phyloP scores from a whole-genome alignment of 2,113 vertebrate species.

The Odocoileus hemionus region DNA sequence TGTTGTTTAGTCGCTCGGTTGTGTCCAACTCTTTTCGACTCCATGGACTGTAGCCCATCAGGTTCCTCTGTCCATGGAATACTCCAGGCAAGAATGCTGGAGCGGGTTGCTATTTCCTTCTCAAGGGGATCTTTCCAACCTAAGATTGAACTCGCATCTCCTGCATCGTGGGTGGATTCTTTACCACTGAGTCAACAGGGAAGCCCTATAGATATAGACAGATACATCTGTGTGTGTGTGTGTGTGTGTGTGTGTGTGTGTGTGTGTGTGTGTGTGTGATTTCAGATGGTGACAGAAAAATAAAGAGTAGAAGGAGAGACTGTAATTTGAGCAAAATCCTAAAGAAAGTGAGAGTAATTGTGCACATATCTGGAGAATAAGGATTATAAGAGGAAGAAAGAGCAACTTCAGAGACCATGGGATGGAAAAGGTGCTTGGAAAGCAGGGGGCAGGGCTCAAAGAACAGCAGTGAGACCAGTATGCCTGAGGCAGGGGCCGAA shows the following conservation, averaged over 20 bases:
- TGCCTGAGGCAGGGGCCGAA: not conserved
- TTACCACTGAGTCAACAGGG: not conserved
- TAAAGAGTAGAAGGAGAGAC: not conserved
- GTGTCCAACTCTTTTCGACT: not conserved
- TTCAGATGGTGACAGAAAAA: not conserved
- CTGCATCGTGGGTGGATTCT: not conserved
- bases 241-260: no score
- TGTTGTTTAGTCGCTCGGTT: not conserved
- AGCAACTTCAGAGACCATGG: not conserved
- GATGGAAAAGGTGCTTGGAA: not conserved
- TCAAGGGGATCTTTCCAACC: not conserved
- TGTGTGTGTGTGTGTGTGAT: no score
- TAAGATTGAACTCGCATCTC: not conserved
- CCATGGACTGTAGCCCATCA: not conserved
- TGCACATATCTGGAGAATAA: not conserved
- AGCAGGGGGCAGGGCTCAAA: not conserved
- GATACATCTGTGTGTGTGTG: fast-evolving
- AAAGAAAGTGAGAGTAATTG: not conserved
- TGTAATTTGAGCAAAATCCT: not conserved
- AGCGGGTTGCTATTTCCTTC: not conserved
- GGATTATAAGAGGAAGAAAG: not conserved
- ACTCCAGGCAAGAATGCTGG: not conserved
- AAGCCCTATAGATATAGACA: not conserved
- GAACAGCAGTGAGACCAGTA: not conserved
- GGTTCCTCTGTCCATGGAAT: not conserved